Conservation (phyloP, 2,113 vertebrate genomes). For the Periophthalmus modestus region DNA sequence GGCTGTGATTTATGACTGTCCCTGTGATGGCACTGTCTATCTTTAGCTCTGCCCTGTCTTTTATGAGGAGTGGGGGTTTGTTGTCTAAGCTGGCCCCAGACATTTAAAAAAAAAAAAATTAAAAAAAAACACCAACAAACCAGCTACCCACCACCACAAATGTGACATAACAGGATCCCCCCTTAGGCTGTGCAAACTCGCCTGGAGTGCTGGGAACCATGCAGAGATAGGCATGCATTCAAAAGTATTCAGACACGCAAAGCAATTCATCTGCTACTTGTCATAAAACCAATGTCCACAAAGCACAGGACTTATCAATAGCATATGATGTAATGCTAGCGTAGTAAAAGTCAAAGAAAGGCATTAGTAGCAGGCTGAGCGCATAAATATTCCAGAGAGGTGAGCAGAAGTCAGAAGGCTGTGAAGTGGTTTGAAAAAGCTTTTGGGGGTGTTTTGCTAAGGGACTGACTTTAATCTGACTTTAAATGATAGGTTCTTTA, state of each 20-base stretch:
- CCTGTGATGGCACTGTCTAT: slow-evolving; percentile 59
- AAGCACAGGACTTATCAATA: slow-evolving; percentile 4
- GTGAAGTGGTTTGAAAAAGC: slow-evolving; percentile 34
- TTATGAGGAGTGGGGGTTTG: slow-evolving; percentile 50
- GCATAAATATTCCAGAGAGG: slow-evolving; percentile 42
- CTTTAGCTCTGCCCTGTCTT: slow-evolving; percentile 62
- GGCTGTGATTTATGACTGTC: slow-evolving; percentile 59
- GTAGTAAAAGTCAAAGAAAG: slow-evolving; percentile 19
- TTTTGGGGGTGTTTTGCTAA: neutral
- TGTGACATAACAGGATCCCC: slow-evolving; percentile 27
- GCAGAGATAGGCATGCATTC: slow-evolving; percentile 46
- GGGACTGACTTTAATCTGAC: neutral
- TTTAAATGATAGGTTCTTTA: neutral
- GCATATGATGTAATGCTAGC: slow-evolving; percentile 21
- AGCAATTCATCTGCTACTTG: slow-evolving; percentile 11
- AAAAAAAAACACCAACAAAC: neutral
- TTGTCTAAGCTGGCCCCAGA: slow-evolving; percentile 44
- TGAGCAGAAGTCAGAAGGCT: slow-evolving; percentile 18
- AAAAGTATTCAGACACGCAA: slow-evolving; percentile 25
- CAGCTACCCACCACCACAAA: neutral
- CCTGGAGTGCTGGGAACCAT: slow-evolving; percentile 14
- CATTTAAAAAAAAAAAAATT: neutral
- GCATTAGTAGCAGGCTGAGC: slow-evolving; percentile 15
- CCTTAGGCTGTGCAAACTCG: slow-evolving; percentile 11
- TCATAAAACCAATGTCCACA: slow-evolving; percentile 8